Base-by-base conservation (phyloP, 1,140 invertebrate species). In the Mylabris phalerata region DNA sequence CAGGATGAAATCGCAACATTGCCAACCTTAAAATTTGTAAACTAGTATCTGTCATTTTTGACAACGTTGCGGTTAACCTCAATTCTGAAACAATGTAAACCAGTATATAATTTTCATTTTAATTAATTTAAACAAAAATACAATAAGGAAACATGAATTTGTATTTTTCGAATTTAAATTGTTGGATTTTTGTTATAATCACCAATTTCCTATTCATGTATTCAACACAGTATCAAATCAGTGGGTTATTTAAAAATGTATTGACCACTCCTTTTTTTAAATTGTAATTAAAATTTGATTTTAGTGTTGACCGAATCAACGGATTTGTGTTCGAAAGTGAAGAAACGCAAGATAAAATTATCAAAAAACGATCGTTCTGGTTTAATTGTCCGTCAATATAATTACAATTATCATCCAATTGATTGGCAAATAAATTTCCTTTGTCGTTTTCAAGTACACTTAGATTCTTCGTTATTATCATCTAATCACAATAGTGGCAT, bases 361-460 rank as follows among this genome's bases (percentile, higher is more conserved):
- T 43, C 43, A 5, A 51, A 55, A 24, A 47, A 52, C 5, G 40
- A 46, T 26, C 25, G 45, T 3, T 59, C 60, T 3, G 63, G 45
- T 9, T 49, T 65, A 42, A 40, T 59, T 24, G 57, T 65, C 11
- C 11, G 43, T n/a, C 50, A 58, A 11, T 39, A 4, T 3, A 42
- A 38, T 9, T 43, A 51, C 27, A 39, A 55, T 25, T 42, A 59
- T 46, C 60, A 62, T 26, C 25, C 38, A 4, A 1, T 42, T 9
- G 39, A 57, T 11, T 62, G 63, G 63, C 27, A 38, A 26, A 42
- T 41, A 6, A 51, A 59, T 60, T 52, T 57, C 10, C 24, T 44
- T 40, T 65, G 63, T 49, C 57, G 39, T 26, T 65, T 65, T 42
- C 19, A 62, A 59, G 57, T 65, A 7, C 25, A 54, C 10, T 26